phyloP scores from a whole-genome alignment of 2,888 invertebrate species.

The Eilema sororculum region DNA sequence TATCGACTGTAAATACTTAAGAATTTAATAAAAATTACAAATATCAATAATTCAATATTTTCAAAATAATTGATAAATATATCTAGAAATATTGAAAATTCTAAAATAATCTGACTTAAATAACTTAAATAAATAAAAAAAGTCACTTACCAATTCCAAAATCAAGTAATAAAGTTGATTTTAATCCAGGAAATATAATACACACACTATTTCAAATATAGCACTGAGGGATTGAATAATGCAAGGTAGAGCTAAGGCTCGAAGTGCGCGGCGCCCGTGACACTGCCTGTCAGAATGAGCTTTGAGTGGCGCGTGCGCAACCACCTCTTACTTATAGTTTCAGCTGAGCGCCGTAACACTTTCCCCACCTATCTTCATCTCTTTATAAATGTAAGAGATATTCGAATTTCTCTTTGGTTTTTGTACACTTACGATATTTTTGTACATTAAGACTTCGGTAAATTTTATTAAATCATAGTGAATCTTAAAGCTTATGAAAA shows the following conservation, averaged over 20 bases:
- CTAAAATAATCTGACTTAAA: background rate
- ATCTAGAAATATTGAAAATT: background rate
- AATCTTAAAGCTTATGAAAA: background rate
- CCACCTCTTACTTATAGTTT: constrained; percentile 81
- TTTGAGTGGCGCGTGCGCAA: constrained; percentile 70
- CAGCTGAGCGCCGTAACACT: constrained; percentile 73
- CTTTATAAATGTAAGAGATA: constrained; percentile 54
- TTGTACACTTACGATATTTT: constrained; percentile 30
- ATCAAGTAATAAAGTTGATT: constrained; percentile 14
- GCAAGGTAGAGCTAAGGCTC: constrained; percentile 35
- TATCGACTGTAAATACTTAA: background rate
- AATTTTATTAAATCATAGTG: background rate
- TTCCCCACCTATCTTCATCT: constrained; percentile 79
- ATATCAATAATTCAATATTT: background rate
- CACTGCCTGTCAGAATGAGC: constrained; percentile 63
- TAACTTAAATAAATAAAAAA: background rate
- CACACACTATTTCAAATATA: constrained; percentile 53
- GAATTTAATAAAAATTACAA: background rate
- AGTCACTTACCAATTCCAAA: constrained; percentile 43
- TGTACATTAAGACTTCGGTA: background rate
- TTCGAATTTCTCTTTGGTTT: constrained; percentile 62
- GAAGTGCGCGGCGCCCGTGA: constrained; percentile 57
- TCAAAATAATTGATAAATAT: background rate
- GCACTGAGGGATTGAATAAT: constrained; percentile 35
- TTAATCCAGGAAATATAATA: constrained; percentile 47